Evolutionary conservation across 2,888 invertebrate genomes (phyloP).

Genomic region (Tineola bisselliella): DNA sequence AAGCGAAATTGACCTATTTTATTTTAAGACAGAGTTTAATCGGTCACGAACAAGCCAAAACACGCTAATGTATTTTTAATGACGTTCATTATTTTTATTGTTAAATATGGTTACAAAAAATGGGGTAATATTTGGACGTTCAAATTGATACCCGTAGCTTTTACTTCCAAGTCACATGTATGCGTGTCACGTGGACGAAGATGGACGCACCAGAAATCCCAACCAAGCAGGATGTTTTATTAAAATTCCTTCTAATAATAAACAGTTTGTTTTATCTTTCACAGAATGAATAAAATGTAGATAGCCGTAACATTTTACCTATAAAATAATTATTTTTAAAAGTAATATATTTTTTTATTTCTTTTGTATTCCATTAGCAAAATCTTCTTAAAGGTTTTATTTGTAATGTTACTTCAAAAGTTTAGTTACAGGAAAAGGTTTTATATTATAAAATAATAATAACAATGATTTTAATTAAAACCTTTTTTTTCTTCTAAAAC

Average conservation of each 20-base stretch:
- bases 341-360: neutral
- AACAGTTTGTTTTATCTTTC: no score
- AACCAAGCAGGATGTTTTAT: no score
- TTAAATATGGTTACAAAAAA: neutral
- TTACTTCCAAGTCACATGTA: neutral
- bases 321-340: neutral
- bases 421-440: neutral
- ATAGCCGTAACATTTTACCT: no score
- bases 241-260: no score
- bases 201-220: no score
- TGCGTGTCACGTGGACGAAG: no score
- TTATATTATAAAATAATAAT: no score
- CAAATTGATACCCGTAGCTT: neutral
- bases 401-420: neutral
- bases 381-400: neutral
- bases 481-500: no score
- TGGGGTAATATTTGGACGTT: neutral
- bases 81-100: constrained; percentile 10
- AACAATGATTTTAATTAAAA: no score
- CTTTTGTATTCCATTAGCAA: neutral
- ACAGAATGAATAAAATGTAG: no score
- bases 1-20: neutral
- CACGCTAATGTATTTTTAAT: constrained; percentile 13
- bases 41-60: constrained; percentile 8
- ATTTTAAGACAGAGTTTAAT: neutral